Base-by-base conservation (phyloP, 2,888 invertebrate genomes). In the Syrista parreyssii region DNA sequence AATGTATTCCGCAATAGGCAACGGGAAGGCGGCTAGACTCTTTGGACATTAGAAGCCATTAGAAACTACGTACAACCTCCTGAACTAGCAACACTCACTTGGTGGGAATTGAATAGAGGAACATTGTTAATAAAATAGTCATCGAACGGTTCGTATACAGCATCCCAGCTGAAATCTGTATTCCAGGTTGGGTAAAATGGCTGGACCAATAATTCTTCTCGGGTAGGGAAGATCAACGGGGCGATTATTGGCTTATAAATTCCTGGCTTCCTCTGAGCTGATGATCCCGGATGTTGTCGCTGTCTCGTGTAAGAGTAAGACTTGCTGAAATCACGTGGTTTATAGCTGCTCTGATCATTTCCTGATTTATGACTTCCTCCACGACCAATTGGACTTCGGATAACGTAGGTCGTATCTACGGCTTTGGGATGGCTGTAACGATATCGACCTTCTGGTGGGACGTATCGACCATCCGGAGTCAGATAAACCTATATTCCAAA, bases 341-440 rank as follows among this genome's bases (percentile, higher is more conserved):
- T 15, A 75, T 76, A 34, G 30, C 75, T 68, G 23, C 11, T 12
- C 32, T 76, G 79, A 40, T 74, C 68, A 32, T 79, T 76, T 34
- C 76, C 72, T 30, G 78, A 75, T 34, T 77, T 79, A 31, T 80
- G 76, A 4, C 68, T 33, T 69, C 73, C 75, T 40, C 71, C 74
- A n/a, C 76, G 76, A 73, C 75, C 79, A 34, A 86, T 85, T 2
- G 92, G 92, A 69, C 89, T 89, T 40, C 93, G 92, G 82, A 93
- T 93, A 71, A 93, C 89, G 88, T 94, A 94, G 3, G 94, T 94
- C 1, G 94, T 94, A 84, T 94, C 94, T 32, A 94, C 89, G 11
- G 92, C 90, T 81, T 92, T 92, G 68, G 92, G 91, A 36, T 92
- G 90, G 36, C 92, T 90, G 78, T 89, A 89, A 68, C 91, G 89